Conservation (phyloP, 2,113 vertebrate species). For the Felis chaus region DNA sequence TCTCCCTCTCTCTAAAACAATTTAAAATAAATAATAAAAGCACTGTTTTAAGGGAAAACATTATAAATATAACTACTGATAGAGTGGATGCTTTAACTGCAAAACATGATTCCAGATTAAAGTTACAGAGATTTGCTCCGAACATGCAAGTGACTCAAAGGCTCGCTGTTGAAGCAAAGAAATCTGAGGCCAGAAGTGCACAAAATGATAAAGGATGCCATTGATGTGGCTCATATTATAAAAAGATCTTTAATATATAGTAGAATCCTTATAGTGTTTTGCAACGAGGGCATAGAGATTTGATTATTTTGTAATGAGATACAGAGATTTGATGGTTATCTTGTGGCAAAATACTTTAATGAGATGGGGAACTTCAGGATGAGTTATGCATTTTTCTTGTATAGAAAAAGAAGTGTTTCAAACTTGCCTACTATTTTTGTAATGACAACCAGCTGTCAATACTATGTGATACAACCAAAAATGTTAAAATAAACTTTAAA, state of each 20-base stretch:
- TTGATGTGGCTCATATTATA: not conserved
- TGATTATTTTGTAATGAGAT: not conserved
- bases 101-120: not conserved
- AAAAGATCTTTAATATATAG: slow-evolving; percentile 27
- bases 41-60: slow-evolving; percentile 57
- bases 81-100: not conserved
- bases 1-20: too few species aligned
- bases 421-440: slow-evolving; percentile 15
- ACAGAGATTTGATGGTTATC: not conserved
- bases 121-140: slow-evolving; percentile 11
- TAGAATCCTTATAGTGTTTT: not conserved
- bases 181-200: not conserved
- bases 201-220: not conserved
- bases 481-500: not conserved
- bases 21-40: slow-evolving; percentile 48
- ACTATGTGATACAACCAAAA: not conserved
- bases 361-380: not conserved
- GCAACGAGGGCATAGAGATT: not conserved
- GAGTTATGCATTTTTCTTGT: not conserved
- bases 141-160: not conserved
- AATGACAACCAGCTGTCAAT: not conserved
- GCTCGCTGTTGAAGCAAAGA: not conserved
- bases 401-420: slow-evolving; percentile 1
- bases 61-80: not conserved
- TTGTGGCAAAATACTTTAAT: not conserved